These are phyloP conservation scores for Melanostigma gelatinosum DNA, from an alignment of 2,113 vertebrate species.

Conservation along the genomic window DNA sequence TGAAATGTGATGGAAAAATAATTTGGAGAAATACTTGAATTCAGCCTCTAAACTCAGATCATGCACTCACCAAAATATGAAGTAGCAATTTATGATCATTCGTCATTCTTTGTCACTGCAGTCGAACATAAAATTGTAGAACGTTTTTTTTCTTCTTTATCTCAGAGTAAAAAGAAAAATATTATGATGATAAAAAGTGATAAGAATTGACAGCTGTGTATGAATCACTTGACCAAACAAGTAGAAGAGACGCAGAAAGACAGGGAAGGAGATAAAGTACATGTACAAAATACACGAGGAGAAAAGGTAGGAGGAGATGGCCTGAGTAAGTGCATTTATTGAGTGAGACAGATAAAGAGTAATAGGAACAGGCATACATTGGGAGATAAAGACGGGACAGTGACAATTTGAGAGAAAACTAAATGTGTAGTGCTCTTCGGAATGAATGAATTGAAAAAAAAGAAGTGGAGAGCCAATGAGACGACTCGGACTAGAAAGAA, in stretches of 20 bases:
- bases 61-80: neutral
- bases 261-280: neutral
- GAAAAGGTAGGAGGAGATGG: neutral
- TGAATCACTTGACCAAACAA: constrained; percentile 2
- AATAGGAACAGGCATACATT: neutral
- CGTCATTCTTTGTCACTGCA: constrained; percentile 15
- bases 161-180: neutral
- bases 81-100: constrained; percentile 21
- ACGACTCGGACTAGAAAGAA: neutral
- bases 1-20: neutral
- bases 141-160: neutral
- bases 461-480: neutral
- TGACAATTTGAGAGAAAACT: neutral
- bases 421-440: neutral
- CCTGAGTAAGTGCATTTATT: neutral
- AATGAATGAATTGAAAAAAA: neutral
- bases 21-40: neutral
- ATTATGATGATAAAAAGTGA: neutral
- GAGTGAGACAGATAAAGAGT: neutral
- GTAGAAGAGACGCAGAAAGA: neutral
- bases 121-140: neutral
- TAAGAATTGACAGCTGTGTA: constrained; percentile 8
- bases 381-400: neutral
- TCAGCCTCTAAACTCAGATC: neutral
- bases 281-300: neutral